Percentiles rank a stretch among this genome's conserved stretches.
These are phyloP conservation scores for Uria lomvia DNA, from an alignment of 2,113 vertebrate genomes.

Conservation along the genomic window DNA sequence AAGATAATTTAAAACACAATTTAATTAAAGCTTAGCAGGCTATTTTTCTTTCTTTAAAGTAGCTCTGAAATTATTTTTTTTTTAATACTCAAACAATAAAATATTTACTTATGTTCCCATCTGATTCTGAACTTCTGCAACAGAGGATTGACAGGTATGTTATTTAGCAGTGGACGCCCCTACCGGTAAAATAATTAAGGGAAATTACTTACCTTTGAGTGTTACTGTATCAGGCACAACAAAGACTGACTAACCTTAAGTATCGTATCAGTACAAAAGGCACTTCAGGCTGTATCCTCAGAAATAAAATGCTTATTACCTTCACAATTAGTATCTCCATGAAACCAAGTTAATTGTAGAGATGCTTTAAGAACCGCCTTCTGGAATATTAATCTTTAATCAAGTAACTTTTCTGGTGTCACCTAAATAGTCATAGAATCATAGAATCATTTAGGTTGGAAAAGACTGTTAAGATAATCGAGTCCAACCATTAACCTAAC, in stretches of 20 bases:
- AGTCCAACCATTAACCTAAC: background rate
- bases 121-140: background rate
- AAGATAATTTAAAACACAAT: background rate
- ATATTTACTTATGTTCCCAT: background rate
- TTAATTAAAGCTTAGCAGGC: background rate
- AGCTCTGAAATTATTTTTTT: background rate
- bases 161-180: background rate
- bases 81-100: background rate
- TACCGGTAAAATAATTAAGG: constrained; percentile 5
- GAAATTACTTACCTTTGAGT: constrained; percentile 32
- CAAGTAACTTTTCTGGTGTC: background rate
- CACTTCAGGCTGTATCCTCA: background rate
- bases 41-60: background rate
- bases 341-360: background rate
- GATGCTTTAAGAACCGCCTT: background rate
- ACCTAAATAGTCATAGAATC: background rate
- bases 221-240: background rate
- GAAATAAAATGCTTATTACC: background rate
- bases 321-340: background rate
- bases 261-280: background rate
- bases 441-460: background rate
- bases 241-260: background rate
- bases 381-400: background rate
- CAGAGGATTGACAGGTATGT: background rate
- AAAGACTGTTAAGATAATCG: background rate